These are phyloP conservation scores for Tipula helvola DNA, from an alignment of 2,888 invertebrate genomes.

Conservation along the genomic window DNA sequence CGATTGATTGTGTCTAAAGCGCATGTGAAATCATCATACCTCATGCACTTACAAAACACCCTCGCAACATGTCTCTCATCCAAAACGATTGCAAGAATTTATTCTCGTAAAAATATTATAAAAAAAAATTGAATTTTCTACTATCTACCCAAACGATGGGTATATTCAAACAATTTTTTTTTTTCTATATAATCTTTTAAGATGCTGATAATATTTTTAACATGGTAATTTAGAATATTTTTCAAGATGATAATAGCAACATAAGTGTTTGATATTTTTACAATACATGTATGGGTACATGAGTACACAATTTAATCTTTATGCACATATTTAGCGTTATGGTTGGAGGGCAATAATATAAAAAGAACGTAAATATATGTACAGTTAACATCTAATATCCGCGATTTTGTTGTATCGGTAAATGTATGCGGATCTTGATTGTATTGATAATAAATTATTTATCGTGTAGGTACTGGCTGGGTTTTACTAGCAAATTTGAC, in stretches of 20 bases:
- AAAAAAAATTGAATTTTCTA: neutral
- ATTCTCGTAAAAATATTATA: neutral
- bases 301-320: neutral
- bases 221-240: neutral
- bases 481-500: no score
- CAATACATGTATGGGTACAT: neutral
- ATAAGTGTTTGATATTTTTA: slow-evolving; percentile 4
- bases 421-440: no score
- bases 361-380: neutral
- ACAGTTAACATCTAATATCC: neutral
- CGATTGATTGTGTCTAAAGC: neutral
- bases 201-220: neutral
- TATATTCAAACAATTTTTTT: neutral
- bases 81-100: neutral
- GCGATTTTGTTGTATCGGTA: neutral
- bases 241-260: neutral
- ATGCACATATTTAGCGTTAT: neutral
- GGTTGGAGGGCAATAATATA: neutral
- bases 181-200: neutral
- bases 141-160: neutral
- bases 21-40: neutral
- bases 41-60: neutral
- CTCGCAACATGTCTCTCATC: neutral
- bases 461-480: no score
- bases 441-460: no score